Base-by-base conservation (phyloP, 1,140 invertebrate genomes). In the Cyclargus thomasi region DNA sequence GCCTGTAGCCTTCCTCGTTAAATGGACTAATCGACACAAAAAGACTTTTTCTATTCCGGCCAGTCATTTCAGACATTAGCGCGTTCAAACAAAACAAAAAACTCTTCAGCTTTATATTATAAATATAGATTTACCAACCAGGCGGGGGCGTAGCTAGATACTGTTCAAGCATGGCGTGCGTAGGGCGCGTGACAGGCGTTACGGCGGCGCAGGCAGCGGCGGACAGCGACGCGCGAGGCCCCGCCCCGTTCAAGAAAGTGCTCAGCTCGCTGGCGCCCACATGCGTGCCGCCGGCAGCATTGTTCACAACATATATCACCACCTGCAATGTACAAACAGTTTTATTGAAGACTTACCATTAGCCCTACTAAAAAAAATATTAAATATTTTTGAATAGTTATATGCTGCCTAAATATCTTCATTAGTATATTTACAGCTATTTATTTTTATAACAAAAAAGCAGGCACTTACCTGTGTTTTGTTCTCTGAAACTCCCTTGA, bases 131-230 rank as follows among this genome's bases (percentile, higher is more conserved):
- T 35, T 35, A 47, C 39, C 10, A 69, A 86, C 95, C 95, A 76
- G 94, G 93, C 14, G 97, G 97, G 6, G 97, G 95, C 81, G 94
- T 95, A 68, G 97, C 96, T 53, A 99, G 85, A 90, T 99, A 99
- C 73, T 97, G 95, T 71, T 97, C 95, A 0, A 98, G 76, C 79
- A 97, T 95, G 14, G 94, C 93, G 17, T 93, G 93, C 69, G 95
- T 93, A 21, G 95, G 93, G 63, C 93, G 91, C 0, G 94, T 92
- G 65, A 94, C 92, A 1, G 95, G 88, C 65, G 92, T 92, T 5
- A 94, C 88, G 73, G 93, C 92, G 16, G 89, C 82, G 5, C 95
- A 93, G 0, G 95, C 95, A 18, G 95, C 91, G 76, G 93, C 93
- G 4, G 88, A 90, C 3, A 96, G 83, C 67, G 97, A 94, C 63